Evolutionary conservation across 2,888 invertebrate species (phyloP), one percentile per base, ranked within the genome.

Genomic region (Oxytorus armatus): DNA sequence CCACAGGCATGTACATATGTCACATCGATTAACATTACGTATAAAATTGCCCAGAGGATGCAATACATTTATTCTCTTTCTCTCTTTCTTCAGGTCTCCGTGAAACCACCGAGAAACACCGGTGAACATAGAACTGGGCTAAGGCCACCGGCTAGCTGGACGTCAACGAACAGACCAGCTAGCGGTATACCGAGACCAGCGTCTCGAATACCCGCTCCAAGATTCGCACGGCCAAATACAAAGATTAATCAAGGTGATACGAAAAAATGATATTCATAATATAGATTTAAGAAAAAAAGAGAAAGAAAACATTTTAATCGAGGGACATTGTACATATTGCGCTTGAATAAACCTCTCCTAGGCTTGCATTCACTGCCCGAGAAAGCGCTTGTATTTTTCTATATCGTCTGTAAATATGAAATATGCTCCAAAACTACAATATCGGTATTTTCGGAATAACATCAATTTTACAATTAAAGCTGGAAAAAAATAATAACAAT

Each of bases 131-230:
- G 83, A 79, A 87, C 88, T 21, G 89, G 85, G 80, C 79, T 91
- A 69, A 86, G 88, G 68, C 89, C 83, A 25, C 91, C 92, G 36
- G 87, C 86, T 0, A 90, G 88, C 82, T 90, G 88, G 83, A 85
- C 85, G 49, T 81, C 83, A n/a, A 42, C 74, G 18, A 83, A 83
- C 66, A 83, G 83, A 83, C 85, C 83, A 65, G 59, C 57, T 49
- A 91, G 91, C 75, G 92, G 91, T 65, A 92, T 91, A 79, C 92
- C 92, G 44, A 88, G 92, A 86, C 92, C 92, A 36, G 86, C 89
- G 10, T 91, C 91, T 5, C 89, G 92, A 18, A 92, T 92, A 77
- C 91, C 91, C 65, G 91, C 85, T 7, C 88, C 88, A 7, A 87
- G 85, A 81, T 78, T 86, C 36, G 42, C 85, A 23, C 87, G 88